Conservation (phyloP, 2,113 vertebrate species). For the Corapipo altera region DNA sequence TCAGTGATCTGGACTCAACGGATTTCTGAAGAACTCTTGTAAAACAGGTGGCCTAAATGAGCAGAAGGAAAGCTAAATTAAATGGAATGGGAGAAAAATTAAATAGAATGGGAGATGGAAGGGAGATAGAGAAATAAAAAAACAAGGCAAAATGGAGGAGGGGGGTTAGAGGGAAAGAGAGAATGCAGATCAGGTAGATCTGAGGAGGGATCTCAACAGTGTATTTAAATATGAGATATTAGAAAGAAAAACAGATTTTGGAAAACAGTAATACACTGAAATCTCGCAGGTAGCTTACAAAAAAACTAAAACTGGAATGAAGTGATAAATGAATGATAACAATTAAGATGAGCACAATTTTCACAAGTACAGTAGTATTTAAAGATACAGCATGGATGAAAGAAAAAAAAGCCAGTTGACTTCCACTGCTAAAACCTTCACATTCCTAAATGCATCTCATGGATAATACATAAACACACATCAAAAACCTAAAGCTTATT, state of each 20-base stretch:
- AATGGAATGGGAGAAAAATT: not conserved
- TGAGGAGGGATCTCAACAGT: not conserved
- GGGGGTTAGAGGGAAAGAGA: not conserved
- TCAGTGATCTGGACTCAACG: not conserved
- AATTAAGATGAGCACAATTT: not conserved
- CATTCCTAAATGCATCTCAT: not conserved
- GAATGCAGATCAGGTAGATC: not conserved
- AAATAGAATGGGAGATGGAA: not conserved
- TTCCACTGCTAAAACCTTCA: not conserved
- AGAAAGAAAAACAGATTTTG: not conserved
- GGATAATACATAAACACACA: not conserved
- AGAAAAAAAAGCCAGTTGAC: not conserved
- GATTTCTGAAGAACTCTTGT: not conserved
- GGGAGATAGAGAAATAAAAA: not conserved
- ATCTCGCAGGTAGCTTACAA: not conserved
- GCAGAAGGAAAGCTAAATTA: not conserved
- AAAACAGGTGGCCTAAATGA: not conserved
- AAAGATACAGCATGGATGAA: not conserved
- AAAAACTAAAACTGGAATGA: not conserved
- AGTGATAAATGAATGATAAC: not conserved
- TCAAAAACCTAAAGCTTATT: not conserved
- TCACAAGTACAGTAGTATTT: not conserved
- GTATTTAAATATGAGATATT: not conserved
- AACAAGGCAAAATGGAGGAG: not conserved
- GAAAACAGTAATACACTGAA: not conserved